Evolutionary conservation across 2,113 vertebrate species (phyloP).

Genomic region (Vulpes vulpes): DNA sequence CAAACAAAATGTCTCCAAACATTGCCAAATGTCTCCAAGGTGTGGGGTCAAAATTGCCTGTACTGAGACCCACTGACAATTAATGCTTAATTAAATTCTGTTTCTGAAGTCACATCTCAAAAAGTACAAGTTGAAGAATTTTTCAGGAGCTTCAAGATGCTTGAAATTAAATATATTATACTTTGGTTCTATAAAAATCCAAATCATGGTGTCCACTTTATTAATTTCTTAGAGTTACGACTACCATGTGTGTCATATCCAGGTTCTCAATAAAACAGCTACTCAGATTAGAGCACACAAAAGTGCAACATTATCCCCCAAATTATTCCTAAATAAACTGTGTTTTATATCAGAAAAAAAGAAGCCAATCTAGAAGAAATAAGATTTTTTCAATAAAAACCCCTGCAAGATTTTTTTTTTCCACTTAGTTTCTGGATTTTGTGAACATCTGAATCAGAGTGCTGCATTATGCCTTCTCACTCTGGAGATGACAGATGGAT

Average conservation of each 20-base stretch:
- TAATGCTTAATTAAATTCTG: not conserved
- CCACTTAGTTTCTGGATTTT: not conserved
- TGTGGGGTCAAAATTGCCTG: fast-evolving
- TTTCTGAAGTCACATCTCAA: not conserved
- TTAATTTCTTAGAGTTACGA: not conserved
- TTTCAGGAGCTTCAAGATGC: not conserved
- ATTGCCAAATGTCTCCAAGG: fast-evolving
- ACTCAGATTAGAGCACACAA: not conserved
- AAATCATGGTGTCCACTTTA: too few relatives aligned
- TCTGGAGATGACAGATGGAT: fast-evolving
- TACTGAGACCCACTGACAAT: fast-evolving
- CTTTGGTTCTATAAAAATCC: not conserved
- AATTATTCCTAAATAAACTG: not conserved
- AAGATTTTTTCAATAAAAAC: not conserved
- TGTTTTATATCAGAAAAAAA: not conserved
- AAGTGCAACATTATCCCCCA: too few relatives aligned
- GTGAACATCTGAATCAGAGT: fast-evolving
- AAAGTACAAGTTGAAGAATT: not conserved
- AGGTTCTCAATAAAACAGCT: not conserved
- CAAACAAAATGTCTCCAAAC: not conserved
- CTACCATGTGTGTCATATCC: not conserved
- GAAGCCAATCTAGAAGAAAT: not conserved
- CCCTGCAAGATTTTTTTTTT: too few relatives aligned
- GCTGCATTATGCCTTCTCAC: fast-evolving
- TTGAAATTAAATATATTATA: not conserved